Evolutionary conservation across 1,140 invertebrate species (phyloP).

Genomic region (Drosophila sturtevanti): DNA sequence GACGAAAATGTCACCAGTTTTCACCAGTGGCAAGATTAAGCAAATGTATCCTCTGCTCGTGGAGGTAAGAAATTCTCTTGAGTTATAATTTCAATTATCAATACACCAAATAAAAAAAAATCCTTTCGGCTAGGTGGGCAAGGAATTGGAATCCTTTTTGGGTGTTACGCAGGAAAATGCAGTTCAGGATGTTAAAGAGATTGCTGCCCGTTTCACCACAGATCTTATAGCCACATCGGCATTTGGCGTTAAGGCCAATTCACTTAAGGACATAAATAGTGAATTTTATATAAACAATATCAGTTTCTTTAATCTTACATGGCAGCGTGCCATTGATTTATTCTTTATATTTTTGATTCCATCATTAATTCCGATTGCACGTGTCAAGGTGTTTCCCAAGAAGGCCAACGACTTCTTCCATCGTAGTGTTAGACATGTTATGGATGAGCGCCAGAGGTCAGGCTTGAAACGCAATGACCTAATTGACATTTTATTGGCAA

Average conservation of each 20-base stretch:
- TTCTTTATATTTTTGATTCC: conserved; percentile 82
- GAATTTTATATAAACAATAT: conserved; percentile 81
- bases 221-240: conserved; percentile 85
- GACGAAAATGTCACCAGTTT: conserved; percentile 84
- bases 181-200: conserved; percentile 66
- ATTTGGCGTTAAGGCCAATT: conserved; percentile 85
- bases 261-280: conserved; percentile 83
- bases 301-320: conserved; percentile 84
- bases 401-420: conserved; percentile 65
- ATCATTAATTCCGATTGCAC: conserved; percentile 33
- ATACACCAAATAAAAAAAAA: too few relatives aligned
- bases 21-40: conserved; percentile 84
- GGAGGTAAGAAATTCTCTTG: conserved; percentile 55
- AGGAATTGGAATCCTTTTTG: conserved; percentile 53
- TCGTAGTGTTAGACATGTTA: conserved; percentile 59
- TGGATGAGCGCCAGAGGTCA: conserved; percentile 70
- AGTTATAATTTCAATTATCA: neutral
- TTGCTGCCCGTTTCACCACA: conserved; percentile 84
- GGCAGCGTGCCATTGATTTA: conserved; percentile 83
- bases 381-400: conserved; percentile 63
- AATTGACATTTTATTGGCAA: conserved; percentile 82
- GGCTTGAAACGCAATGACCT: conserved; percentile 79
- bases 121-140: conserved; percentile 48
- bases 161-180: neutral
- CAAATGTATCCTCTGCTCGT: conserved; percentile 84